Conservation (phyloP, 2,888 invertebrate species). For the Nephrotoma appendiculata region DNA sequence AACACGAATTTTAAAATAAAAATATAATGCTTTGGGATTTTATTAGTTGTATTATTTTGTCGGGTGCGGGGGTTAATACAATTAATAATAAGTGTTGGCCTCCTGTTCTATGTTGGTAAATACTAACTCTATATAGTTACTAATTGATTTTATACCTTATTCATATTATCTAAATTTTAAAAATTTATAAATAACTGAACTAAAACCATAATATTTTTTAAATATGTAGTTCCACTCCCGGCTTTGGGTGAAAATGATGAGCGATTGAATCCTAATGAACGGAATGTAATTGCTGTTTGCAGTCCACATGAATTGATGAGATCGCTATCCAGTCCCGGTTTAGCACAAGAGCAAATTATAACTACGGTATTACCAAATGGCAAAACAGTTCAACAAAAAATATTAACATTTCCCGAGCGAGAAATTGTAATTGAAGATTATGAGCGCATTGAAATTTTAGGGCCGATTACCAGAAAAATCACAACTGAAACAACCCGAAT, state of each 20-base stretch:
- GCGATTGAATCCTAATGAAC: not conserved
- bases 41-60: not conserved
- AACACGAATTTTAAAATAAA: too few species aligned
- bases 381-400: conserved; percentile 27
- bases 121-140: not conserved
- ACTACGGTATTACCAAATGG: conserved; percentile 27
- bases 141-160: not conserved
- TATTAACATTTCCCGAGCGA: conserved; percentile 20
- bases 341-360: not conserved
- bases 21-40: not conserved
- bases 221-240: not conserved
- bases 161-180: not conserved
- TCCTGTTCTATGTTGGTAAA: not conserved
- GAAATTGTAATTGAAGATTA: conserved; percentile 25
- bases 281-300: not conserved
- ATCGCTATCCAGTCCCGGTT: not conserved
- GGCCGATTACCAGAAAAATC: conserved; percentile 1
- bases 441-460: conserved; percentile 5
- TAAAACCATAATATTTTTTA: not conserved
- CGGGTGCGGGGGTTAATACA: too few species aligned
- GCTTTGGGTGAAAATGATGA: not conserved
- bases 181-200: not conserved
- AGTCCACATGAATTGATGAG: conserved; percentile 2
- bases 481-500: conserved; percentile 10
- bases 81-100: not conserved